phyloP scores from a whole-genome alignment of 2,113 vertebrate genomes.

The Sceloporus undulatus region DNA sequence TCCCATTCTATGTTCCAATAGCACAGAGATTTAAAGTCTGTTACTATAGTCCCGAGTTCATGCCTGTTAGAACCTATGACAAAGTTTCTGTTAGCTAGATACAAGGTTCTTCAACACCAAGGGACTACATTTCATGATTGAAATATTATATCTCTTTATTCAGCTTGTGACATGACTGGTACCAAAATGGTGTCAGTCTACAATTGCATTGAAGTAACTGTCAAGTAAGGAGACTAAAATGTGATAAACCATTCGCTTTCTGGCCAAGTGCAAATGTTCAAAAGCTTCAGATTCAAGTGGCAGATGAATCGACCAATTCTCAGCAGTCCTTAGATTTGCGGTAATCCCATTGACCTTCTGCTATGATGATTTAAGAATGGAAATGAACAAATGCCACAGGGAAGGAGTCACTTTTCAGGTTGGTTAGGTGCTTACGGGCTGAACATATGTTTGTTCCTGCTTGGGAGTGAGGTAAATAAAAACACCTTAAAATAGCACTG shows the following conservation, averaged over 20 bases:
- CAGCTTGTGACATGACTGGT: not conserved
- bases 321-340: not conserved
- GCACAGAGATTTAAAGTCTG: no score
- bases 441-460: no score
- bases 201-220: not conserved
- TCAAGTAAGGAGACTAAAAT: no score
- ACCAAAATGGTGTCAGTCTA: not conserved
- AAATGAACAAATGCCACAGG: no score
- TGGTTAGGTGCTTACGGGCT: no score
- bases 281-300: not conserved
- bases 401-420: no score
- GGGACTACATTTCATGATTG: constrained; percentile 28
- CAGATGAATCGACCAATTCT: not conserved
- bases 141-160: constrained; percentile 3
- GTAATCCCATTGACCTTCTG: not conserved
- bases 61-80: no score
- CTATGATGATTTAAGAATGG: no score
- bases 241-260: not conserved
- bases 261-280: not conserved
- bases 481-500: no score
- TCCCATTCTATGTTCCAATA: no score
- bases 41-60: no score
- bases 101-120: not conserved
- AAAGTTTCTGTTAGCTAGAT: not conserved
- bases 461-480: no score